These are phyloP conservation scores for Ovis aries DNA, from an alignment of 2,113 vertebrate species.

Conservation along the genomic window DNA sequence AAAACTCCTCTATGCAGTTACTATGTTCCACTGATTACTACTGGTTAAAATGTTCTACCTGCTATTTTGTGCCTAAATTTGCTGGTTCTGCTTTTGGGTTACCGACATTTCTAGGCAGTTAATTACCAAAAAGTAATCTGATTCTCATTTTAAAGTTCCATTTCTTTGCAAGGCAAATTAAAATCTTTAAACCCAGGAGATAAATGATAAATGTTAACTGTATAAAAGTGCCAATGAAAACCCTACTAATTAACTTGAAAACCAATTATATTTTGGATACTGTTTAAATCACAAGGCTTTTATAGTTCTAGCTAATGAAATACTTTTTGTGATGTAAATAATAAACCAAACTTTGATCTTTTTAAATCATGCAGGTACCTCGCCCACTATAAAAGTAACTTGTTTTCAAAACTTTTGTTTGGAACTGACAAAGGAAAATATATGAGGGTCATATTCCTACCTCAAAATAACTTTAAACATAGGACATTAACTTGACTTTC, in stretches of 20 bases:
- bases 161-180: conserved; percentile 20
- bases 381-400: not conserved
- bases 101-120: not conserved
- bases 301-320: not conserved
- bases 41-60: not conserved
- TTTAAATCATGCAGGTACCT: not conserved
- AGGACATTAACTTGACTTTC: not conserved
- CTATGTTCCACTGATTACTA: not conserved
- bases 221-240: conserved; percentile 18
- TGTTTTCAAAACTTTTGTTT: not conserved
- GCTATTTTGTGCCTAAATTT: not conserved
- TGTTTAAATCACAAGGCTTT: not conserved
- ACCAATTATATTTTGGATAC: not conserved
- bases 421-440: not conserved
- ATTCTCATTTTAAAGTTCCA: not conserved
- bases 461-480: not conserved
- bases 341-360: not conserved
- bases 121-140: not conserved
- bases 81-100: not conserved
- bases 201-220: conserved; percentile 25
- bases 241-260: conserved; percentile 24
- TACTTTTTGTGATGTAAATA: not conserved
- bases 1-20: not conserved
- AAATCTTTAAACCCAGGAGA: conserved; percentile 4
- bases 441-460: not conserved